Percentiles rank a stretch among this genome's conserved stretches.
These are phyloP conservation scores for Eilema depressum DNA, from an alignment of 2,888 invertebrate species.

Conservation along the genomic window DNA sequence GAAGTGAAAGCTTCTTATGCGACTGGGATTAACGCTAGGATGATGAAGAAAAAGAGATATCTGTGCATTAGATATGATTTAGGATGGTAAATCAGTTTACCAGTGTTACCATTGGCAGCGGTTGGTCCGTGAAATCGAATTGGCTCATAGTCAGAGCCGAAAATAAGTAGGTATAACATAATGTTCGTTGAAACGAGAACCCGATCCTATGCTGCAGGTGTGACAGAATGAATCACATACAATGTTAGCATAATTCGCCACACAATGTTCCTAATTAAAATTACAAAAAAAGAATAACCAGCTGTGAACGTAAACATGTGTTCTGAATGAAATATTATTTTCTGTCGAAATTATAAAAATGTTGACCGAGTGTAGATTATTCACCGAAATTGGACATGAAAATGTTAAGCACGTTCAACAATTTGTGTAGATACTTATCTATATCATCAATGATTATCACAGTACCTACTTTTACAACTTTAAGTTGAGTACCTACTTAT, in stretches of 20 bases:
- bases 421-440: background rate
- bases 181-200: constrained; percentile 66
- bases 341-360: constrained; percentile 25
- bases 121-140: constrained; percentile 81
- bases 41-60: no score
- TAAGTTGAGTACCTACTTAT: no score
- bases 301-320: constrained; percentile 20
- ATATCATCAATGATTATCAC: background rate
- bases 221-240: constrained; percentile 60
- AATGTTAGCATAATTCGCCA: constrained; percentile 38
- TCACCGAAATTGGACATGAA: background rate
- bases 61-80: constrained; percentile 58
- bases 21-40: no score
- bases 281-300: constrained; percentile 24
- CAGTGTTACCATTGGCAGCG: constrained; percentile 72
- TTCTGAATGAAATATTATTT: constrained; percentile 22
- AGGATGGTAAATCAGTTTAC: constrained; percentile 58
- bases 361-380: background rate
- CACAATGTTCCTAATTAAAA: constrained; percentile 33
- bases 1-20: no score
- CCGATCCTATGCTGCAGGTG: constrained; percentile 61
- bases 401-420: background rate
- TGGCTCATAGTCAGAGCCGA: constrained; percentile 82
- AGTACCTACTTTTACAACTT: background rate
- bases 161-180: constrained; percentile 77